phyloP scores from a whole-genome alignment of 2,113 vertebrate genomes.

The Microtus oregoni region DNA sequence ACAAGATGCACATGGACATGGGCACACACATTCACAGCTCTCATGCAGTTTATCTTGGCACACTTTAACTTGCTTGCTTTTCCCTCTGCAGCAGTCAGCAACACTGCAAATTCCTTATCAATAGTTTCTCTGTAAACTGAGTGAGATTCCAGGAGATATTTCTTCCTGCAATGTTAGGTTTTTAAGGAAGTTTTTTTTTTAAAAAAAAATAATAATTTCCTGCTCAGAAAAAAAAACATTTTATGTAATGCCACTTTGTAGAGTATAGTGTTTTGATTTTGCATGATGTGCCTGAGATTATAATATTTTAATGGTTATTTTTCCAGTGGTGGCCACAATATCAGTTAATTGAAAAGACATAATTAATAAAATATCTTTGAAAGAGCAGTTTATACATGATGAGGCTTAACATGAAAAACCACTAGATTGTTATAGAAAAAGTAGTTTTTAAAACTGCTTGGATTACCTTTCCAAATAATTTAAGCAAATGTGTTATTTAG shows the following conservation, averaged over 20 bases:
- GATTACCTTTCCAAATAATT: neutral
- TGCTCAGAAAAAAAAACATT: neutral
- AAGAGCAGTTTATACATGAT: neutral
- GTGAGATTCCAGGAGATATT: neutral
- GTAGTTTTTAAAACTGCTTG: neutral
- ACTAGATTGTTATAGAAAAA: neutral
- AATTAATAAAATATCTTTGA: slow-evolving; percentile 7
- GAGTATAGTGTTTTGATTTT: neutral
- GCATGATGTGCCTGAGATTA: neutral
- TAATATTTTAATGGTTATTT: slow-evolving; percentile 4
- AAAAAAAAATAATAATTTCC: neutral
- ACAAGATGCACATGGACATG: neutral
- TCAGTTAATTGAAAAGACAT: neutral
- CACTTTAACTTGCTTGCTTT: neutral
- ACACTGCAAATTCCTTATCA: neutral
- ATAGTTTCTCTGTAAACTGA: neutral
- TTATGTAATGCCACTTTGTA: neutral
- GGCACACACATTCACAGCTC: too few relatives aligned
- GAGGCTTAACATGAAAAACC: slow-evolving; percentile 11
- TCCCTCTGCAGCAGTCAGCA: neutral
- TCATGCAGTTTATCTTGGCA: too few relatives aligned
- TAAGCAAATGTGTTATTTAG: slow-evolving; percentile 15
- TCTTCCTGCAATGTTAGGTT: neutral
- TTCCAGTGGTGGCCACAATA: neutral
- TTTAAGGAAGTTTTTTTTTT: slow-evolving; percentile 43